Evolutionary conservation across 92 coral and sea anemone genomes (phyloP), one percentile per base, ranked within the genome.

Genomic region (Palythoa heliodiscus): DNA sequence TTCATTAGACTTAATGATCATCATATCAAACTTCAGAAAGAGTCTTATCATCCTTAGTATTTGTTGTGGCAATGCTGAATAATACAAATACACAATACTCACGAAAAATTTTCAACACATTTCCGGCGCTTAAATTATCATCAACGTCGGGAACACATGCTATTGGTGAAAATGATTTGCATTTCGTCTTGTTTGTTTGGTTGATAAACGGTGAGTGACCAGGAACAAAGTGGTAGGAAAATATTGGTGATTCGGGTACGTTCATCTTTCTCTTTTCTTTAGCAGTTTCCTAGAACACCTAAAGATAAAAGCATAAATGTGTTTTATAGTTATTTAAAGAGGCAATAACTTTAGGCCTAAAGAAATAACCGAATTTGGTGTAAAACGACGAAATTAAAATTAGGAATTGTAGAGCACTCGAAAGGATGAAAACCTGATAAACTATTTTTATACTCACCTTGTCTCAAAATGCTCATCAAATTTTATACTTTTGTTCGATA

Each of bases 81-180:
- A 5, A 58, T 58, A 15, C 22, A 19, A 63, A 63, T 63, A n/a
- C 7, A 25, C 11, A 22, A 15, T 80, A 67, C 84, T 80, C 70
- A 80, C 84, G 60, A 48, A 80, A 80, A 23, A 50, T 64, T 7
- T 67, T 80, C 52, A 63, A 40, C 57, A 48, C 40, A 19, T 66
- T 80, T 19, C 60, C 47, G 3, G 47, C 10, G 60, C 10, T 69
- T 24, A 66, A 67, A 16, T 25, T 66, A 23, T 69, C 60, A 16
- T 80, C 84, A 10, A 80, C 74, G 40, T 80, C 84, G 5, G 84
- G 84, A 80, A 80, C 84, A 80, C 84, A 80, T 24, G 84, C 74
- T 48, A 67, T 53, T 70, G 84, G 84, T 67, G 84, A 80, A 67
- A 64, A 52, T 64, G 84, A 40, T 80, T 80, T 80, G 48, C 40